These are phyloP conservation scores for Apocheima hispidaria DNA, from an alignment of 2,888 invertebrate species.

Conservation along the genomic window DNA sequence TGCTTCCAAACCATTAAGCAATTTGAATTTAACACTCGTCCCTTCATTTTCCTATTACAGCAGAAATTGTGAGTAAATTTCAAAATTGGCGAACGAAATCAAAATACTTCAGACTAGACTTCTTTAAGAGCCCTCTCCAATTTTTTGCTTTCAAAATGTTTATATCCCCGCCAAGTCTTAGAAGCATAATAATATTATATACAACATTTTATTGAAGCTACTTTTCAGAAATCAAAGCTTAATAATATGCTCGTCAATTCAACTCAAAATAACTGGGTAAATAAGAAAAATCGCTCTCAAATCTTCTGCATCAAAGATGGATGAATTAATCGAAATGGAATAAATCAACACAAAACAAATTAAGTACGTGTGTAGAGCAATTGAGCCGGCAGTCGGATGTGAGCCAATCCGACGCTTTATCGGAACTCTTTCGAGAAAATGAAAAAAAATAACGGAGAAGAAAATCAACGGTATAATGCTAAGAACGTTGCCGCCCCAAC, in stretches of 20 bases:
- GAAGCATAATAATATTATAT: background rate
- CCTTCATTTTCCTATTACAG: conserved; percentile 83
- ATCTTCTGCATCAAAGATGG: conserved; percentile 65
- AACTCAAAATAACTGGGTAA: background rate
- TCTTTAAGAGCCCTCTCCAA: background rate
- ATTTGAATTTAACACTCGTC: conserved; percentile 85
- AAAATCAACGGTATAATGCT: conserved; percentile 57
- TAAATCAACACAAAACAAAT: conserved; percentile 76
- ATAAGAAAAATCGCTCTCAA: conserved; percentile 56
- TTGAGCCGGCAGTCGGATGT: conserved; percentile 60
- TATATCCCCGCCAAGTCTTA: background rate
- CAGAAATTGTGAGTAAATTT: conserved; percentile 67
- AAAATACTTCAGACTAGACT: conserved; percentile 21
- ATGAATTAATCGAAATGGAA: conserved; percentile 70
- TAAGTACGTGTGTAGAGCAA: conserved; percentile 72
- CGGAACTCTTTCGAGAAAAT: conserved; percentile 63
- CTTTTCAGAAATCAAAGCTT: conserved; percentile 10
- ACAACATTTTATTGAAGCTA: background rate
- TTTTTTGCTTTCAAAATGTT: conserved; percentile 2
- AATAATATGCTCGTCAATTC: background rate
- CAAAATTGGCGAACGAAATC: conserved; percentile 28
- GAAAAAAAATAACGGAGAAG: conserved; percentile 53
- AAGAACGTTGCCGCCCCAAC: conserved; percentile 52
- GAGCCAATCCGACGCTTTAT: conserved; percentile 61
- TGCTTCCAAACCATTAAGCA: conserved; percentile 83